Evolutionary conservation across 1,140 invertebrate genomes (phyloP), one percentile per base, ranked within the genome.

Genomic region (Drosophila obscura): DNA sequence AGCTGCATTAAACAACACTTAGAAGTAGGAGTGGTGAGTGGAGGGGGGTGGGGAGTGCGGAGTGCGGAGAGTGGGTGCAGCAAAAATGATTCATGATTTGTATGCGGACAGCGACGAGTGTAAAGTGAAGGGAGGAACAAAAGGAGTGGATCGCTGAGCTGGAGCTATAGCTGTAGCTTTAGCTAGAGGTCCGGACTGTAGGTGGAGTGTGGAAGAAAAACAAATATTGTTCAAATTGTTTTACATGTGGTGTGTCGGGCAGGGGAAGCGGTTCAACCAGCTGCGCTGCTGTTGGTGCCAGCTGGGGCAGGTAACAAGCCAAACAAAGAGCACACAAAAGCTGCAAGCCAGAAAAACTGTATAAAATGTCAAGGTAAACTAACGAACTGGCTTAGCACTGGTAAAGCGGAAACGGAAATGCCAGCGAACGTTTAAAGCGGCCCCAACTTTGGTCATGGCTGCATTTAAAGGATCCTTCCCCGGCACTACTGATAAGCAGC

Each of bases 161-260:
- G 5, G 39, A 41, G n/a, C 41, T 16, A 46, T 31, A 9, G 65
- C 31, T 35, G 8, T 9, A 35, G 31, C 35, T 13, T 11, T 39
- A 39, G 11, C 35, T 5, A 1, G 31, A 35, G 31, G 31, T 35
- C 11, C 11, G 11, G 11, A 39, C 4, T 39, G 11, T 13, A 5
- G 11, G 4, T 39, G 11, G 51, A 53, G 52, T 66, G 48, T 51
- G 72, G 71, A 66, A 68, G 79, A 72, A 88, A 80, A 79, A 58
- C 83, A 87, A 87, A 87, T 88, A 87, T 88, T 87, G 83, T 83
- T 88, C 79, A 77, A 88, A 63, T 77, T 88, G 68, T 75, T 75
- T 59, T 60, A 67, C 67, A 61, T 58, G 46, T 13, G 35, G 35
- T 39, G 35, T 39, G 35, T 35, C 9, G 8, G 31, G 19, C 0